Conservation (phyloP, 37 sponge, comb jelly and placozoan genomes). For the Corticium candelabrum region DNA sequence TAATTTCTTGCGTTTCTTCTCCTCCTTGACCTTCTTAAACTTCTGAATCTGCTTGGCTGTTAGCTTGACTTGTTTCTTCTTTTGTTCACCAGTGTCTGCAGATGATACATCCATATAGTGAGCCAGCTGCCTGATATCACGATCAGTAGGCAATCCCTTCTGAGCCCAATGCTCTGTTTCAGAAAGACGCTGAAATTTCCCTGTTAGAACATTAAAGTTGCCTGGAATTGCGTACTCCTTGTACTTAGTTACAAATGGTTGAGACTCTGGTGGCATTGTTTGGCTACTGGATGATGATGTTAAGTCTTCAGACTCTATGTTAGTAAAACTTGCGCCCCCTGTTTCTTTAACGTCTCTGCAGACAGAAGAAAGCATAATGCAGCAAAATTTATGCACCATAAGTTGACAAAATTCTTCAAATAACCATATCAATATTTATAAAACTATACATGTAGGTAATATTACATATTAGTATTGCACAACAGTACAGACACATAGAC, state of each 20-base stretch:
- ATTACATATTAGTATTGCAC: too few relatives aligned
- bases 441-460: too few relatives aligned
- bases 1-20: slow-evolving; percentile 7
- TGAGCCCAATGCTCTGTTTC: not conserved
- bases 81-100: not conserved
- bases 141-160: not conserved
- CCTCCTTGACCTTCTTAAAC: not conserved
- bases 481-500: too few relatives aligned
- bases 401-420: too few relatives aligned
- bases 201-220: not conserved
- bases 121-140: not conserved
- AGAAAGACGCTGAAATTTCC: slow-evolving; percentile 8
- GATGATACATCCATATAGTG: not conserved
- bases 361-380: too few relatives aligned
- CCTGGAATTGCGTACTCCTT: not conserved
- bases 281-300: too few relatives aligned
- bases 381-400: too few relatives aligned
- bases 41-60: not conserved
- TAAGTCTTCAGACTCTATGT: too few relatives aligned
- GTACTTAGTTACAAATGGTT: not conserved
- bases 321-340: too few relatives aligned
- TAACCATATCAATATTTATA: too few relatives aligned
- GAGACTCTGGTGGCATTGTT: too few relatives aligned
- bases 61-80: not conserved
- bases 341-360: too few relatives aligned